These are phyloP conservation scores for Tinamus guttatus DNA, from an alignment of 2,113 vertebrate species.

Conservation along the genomic window DNA sequence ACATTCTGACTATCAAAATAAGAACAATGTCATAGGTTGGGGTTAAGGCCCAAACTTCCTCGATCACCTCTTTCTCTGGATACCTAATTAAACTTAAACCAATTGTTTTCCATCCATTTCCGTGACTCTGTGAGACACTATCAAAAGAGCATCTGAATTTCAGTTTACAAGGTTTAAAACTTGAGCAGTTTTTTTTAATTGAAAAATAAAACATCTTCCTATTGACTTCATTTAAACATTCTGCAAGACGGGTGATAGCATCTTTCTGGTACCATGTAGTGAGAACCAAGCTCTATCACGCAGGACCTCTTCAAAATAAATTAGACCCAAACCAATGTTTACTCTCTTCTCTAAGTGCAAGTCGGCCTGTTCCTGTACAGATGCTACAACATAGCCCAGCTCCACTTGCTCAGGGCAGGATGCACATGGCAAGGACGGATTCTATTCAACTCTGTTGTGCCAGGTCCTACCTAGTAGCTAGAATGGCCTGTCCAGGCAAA, in stretches of 20 bases:
- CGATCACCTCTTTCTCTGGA: neutral
- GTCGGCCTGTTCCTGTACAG: neutral
- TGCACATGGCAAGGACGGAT: neutral
- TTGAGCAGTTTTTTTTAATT: neutral
- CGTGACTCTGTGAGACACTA: neutral
- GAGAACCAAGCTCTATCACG: neutral
- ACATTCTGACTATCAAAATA: too few relatives aligned
- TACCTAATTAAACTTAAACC: neutral
- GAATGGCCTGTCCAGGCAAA: neutral
- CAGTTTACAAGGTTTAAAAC: neutral
- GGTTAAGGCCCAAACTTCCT: neutral
- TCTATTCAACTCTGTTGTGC: neutral
- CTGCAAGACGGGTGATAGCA: neutral
- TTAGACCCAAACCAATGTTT: neutral
- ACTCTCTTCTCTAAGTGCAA: neutral
- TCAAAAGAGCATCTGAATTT: neutral
- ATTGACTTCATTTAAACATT: neutral
- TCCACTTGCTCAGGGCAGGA: neutral
- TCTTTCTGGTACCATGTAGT: neutral
- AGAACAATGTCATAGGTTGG: accelerated
- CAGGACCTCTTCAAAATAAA: neutral
- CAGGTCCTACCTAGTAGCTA: neutral
- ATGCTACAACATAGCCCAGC: neutral
- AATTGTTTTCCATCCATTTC: neutral
- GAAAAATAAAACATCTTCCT: neutral